These are phyloP conservation scores for Lasiurus borealis DNA, from an alignment of 2,113 vertebrate species.

Conservation along the genomic window DNA sequence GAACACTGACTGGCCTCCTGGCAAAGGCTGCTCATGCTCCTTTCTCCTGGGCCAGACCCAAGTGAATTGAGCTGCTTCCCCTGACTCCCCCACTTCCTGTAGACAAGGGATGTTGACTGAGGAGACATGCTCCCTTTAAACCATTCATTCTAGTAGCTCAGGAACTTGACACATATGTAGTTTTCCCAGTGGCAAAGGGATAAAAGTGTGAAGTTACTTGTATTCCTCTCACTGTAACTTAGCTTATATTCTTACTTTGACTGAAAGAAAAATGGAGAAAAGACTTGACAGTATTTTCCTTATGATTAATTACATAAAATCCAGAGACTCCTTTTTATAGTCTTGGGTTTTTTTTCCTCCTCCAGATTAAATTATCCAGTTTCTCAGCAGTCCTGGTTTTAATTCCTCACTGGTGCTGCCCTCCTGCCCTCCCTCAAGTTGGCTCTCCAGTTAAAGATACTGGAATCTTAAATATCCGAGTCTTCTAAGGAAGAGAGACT, in stretches of 20 bases:
- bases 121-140: not conserved
- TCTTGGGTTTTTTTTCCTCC: not conserved
- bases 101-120: not conserved
- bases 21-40: not conserved
- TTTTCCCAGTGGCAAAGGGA: not conserved
- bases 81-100: not conserved
- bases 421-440: not conserved
- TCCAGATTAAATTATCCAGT: not conserved
- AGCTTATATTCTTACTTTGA: not conserved
- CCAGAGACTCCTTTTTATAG: not conserved
- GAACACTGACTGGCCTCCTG: not conserved
- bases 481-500: not conserved
- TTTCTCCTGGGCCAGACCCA: not conserved
- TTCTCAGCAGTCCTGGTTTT: not conserved
- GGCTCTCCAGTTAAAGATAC: not conserved
- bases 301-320: not conserved
- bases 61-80: not conserved
- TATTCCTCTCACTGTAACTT: not conserved
- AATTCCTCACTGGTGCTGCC: not conserved
- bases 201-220: not conserved
- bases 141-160: not conserved
- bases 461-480: not conserved
- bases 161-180: not conserved
- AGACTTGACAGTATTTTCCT: not conserved
- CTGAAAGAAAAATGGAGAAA: slow-evolving; percentile 8